Conservation (phyloP, 2,888 invertebrate species). For the Calephelis perditalis region DNA sequence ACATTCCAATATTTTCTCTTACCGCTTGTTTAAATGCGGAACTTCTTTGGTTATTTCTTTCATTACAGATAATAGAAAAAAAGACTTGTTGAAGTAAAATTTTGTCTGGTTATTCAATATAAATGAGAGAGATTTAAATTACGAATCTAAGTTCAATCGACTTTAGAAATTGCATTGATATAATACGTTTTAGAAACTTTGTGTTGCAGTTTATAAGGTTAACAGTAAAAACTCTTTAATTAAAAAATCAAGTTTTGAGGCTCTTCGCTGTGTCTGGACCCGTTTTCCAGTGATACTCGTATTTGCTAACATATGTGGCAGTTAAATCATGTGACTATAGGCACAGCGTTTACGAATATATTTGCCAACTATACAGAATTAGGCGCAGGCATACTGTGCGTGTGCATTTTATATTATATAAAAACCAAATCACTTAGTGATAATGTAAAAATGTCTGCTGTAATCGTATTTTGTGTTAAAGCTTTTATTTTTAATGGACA, state of each 20-base stretch:
- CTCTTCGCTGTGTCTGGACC: neutral
- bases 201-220: no score
- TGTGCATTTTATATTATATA: conserved; percentile 47
- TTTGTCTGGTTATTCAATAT: no score
- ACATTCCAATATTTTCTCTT: no score
- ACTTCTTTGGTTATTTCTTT: no score
- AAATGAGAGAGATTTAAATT: no score
- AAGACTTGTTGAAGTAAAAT: no score
- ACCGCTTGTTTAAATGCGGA: no score
- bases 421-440: conserved; percentile 75
- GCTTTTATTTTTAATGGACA: conserved; percentile 76
- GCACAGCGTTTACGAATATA: conserved; percentile 1
- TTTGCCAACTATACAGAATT: neutral
- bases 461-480: conserved; percentile 75
- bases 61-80: no score
- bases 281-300: neutral
- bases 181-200: no score
- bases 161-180: no score
- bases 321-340: neutral
- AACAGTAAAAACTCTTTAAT: no score
- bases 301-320: neutral
- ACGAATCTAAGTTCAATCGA: no score
- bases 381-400: conserved; percentile 32
- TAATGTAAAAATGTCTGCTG: conserved; percentile 61
- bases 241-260: conserved; percentile 33